phyloP scores from a whole-genome alignment of 2,113 vertebrate species.

The Axis porcinus region DNA sequence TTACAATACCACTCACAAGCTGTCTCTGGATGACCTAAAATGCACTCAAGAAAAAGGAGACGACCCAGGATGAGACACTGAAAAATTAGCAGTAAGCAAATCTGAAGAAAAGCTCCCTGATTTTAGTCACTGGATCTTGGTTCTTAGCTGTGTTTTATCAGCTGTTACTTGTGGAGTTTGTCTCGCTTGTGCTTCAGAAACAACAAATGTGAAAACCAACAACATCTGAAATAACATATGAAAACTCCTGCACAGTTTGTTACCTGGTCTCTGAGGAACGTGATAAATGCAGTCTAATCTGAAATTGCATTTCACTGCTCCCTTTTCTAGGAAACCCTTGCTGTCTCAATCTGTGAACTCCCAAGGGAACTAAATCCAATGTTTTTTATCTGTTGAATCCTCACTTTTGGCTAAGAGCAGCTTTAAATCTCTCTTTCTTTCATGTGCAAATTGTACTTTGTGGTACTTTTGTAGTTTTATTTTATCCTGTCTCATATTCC shows the following conservation, averaged over 20 bases:
- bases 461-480: conserved; percentile 36
- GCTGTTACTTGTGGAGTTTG: neutral
- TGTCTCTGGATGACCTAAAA: neutral
- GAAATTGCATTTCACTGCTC: neutral
- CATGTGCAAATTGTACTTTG: conserved; percentile 41
- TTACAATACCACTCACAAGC: neutral
- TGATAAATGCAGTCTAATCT: neutral
- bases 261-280: neutral
- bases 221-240: neutral
- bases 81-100: neutral
- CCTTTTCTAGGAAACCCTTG: neutral
- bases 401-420: neutral
- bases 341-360: neutral
- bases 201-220: neutral
- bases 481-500: conserved; percentile 32
- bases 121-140: neutral
- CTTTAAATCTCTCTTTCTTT: conserved; percentile 35
- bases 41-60: neutral
- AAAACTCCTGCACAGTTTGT: neutral
- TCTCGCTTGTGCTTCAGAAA: neutral
- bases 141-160: neutral
- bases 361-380: neutral
- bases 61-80: neutral
- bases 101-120: neutral
- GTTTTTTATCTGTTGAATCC: neutral